phyloP scores from a whole-genome alignment of 1,140 invertebrate species.

The Tyrophagus putrescentiae region DNA sequence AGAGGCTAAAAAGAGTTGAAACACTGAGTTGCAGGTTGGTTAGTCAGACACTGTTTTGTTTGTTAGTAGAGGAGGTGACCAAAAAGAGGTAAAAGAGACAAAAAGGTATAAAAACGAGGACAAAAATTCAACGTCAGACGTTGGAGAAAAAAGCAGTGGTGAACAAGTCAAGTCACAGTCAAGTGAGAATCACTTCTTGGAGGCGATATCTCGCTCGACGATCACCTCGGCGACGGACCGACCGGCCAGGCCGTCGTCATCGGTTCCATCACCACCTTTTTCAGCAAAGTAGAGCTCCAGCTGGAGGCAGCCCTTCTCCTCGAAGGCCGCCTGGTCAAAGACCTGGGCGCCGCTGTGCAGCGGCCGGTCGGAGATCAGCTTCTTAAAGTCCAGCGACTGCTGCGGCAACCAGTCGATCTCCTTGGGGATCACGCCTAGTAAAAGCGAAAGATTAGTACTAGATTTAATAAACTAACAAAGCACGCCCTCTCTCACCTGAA shows the following conservation, averaged over 20 bases:
- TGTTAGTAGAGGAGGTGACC: too few species aligned
- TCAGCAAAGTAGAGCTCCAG: background rate
- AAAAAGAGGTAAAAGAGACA: too few species aligned
- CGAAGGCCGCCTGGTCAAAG: background rate
- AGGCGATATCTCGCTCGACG: slow-evolving; percentile 6
- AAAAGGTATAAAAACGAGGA: too few species aligned
- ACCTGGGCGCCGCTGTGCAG: background rate
- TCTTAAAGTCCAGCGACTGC: slow-evolving; percentile 2
- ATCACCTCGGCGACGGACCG: background rate
- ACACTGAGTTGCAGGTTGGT: too few species aligned
- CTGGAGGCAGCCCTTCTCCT: background rate
- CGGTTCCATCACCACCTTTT: background rate
- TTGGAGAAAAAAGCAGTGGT: too few species aligned
- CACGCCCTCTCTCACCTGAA: background rate
- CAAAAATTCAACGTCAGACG: too few species aligned
- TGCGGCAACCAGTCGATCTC: background rate
- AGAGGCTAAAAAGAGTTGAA: too few species aligned
- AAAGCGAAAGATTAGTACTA: background rate
- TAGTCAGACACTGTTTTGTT: too few species aligned
- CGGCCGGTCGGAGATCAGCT: background rate
- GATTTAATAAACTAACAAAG: background rate
- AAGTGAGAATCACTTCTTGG: background rate
- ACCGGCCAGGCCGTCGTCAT: background rate
- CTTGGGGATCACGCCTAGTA: background rate
- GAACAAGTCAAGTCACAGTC: background rate